These are phyloP conservation scores for Apostichopus parvimensis DNA, from an alignment of 35 echinoderm and acorn worm genomes.

Conservation along the genomic window DNA sequence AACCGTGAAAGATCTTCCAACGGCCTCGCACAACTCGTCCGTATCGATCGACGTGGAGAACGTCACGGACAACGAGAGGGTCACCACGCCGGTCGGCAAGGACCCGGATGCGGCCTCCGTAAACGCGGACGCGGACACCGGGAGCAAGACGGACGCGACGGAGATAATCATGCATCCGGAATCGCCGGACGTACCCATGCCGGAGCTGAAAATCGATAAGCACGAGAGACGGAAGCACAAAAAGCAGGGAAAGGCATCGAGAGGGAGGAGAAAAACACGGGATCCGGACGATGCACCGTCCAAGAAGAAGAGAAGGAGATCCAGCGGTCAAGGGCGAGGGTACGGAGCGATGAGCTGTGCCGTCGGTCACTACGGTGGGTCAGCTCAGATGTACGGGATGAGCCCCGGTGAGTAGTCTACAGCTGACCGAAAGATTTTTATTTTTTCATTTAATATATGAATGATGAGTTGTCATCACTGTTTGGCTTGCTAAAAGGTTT, in stretches of 20 bases:
- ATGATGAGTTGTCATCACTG: no score
- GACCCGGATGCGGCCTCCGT: background rate
- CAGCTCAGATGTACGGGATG: constrained; percentile 29
- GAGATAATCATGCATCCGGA: background rate
- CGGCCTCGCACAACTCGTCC: background rate
- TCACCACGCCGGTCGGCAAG: constrained; percentile 6
- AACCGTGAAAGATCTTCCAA: constrained; percentile 23
- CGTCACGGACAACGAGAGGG: constrained; percentile 37
- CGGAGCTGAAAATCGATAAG: constrained; percentile 48
- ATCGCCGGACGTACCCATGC: background rate
- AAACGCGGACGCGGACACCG: background rate
- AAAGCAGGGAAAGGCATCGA: constrained; percentile 36
- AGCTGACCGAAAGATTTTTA: no score
- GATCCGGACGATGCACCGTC: constrained; percentile 48
- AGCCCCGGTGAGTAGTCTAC: background rate
- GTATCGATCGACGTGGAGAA: constrained; percentile 5
- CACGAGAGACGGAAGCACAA: constrained; percentile 77
- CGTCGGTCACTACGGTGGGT: constrained; percentile 10
- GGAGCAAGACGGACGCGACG: constrained; percentile 38
- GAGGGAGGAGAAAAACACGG: constrained; percentile 15
- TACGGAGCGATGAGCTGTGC: constrained; percentile 12
- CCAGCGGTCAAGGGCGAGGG: constrained; percentile 59
- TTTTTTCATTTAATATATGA: no score
- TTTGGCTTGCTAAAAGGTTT: no score
- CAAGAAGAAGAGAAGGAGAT: constrained; percentile 68